A percentile compares a stretch with the other conserved stretches of the same genome.
phyloP scores from a whole-genome alignment of 2,113 vertebrate genomes.

The Danionella cerebrum region DNA sequence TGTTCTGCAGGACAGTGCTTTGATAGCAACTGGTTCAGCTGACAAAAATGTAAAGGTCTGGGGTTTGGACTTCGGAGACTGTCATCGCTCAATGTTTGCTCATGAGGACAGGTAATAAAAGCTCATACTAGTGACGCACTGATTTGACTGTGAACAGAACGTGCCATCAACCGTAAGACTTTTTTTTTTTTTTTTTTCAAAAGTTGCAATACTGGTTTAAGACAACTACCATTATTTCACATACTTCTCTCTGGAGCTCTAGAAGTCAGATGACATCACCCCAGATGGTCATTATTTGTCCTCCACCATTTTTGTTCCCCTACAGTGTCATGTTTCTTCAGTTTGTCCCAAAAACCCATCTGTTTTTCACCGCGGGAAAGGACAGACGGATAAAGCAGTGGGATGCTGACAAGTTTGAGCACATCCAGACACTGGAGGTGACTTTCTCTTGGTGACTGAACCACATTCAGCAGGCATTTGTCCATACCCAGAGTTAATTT shows the following conservation, averaged over 20 bases:
- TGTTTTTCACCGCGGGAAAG: constrained; percentile 97
- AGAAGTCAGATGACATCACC: constrained; percentile 41
- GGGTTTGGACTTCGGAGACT: constrained; percentile 97
- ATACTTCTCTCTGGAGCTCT: constrained; percentile 5
- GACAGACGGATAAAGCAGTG: constrained; percentile 94
- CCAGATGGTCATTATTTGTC: constrained; percentile 44
- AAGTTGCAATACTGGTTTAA: not conserved
- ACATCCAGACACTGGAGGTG: constrained; percentile 92
- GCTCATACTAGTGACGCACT: not conserved
- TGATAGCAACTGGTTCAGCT: constrained; percentile 90
- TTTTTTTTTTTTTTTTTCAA: not conserved
- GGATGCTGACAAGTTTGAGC: constrained; percentile 95
- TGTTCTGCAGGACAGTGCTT: constrained; percentile 70
- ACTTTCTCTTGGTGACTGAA: constrained; percentile 31
- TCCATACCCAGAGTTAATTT: not conserved
- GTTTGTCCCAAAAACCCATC: constrained; percentile 91
- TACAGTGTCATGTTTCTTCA: constrained; percentile 91
- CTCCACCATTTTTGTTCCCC: constrained; percentile 27
- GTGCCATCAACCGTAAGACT: not conserved
- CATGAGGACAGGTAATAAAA: constrained; percentile 87
- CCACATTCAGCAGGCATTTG: not conserved
- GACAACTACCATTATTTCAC: constrained; percentile 14
- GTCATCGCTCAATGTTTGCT: constrained; percentile 92
- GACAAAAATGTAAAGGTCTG: constrained; percentile 96
- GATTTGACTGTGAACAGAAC: not conserved